phyloP scores from a whole-genome alignment of 1,140 invertebrate species.

The Elysia chlorotica region DNA sequence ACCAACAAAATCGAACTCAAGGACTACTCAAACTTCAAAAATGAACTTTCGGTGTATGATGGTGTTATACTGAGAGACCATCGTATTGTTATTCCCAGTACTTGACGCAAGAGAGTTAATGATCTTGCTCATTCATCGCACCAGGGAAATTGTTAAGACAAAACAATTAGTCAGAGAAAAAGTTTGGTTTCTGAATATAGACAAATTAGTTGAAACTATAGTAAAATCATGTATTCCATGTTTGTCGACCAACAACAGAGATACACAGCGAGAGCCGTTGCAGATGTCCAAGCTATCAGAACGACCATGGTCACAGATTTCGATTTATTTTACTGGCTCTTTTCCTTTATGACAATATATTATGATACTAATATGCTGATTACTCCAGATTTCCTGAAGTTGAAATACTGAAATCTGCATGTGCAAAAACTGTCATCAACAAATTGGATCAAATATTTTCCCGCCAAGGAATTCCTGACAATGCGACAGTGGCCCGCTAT shows the following conservation, averaged over 20 bases:
- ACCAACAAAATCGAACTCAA: too few relatives aligned
- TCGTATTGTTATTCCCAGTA: slow-evolving; percentile 32
- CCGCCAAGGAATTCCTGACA: slow-evolving; percentile 16
- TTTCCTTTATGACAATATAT: slow-evolving; percentile 39
- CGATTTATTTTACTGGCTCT: slow-evolving; percentile 35
- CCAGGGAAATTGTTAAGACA: slow-evolving; percentile 42
- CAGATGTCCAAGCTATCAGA: slow-evolving; percentile 27
- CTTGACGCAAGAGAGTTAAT: slow-evolving; percentile 29
- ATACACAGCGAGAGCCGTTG: slow-evolving; percentile 35
- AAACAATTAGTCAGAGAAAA: slow-evolving; percentile 47
- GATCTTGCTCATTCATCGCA: slow-evolving; percentile 38
- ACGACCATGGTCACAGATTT: slow-evolving; percentile 34
- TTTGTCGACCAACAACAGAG: slow-evolving; percentile 24
- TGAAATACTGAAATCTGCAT: slow-evolving; percentile 32
- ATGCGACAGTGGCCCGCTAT: too few relatives aligned
- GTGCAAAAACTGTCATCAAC: slow-evolving; percentile 23
- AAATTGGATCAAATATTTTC: slow-evolving; percentile 31
- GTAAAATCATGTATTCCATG: slow-evolving; percentile 43
- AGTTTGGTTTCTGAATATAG: slow-evolving; percentile 53
- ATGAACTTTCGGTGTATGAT: too few relatives aligned
- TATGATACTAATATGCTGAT: slow-evolving; percentile 39
- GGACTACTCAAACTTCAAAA: background rate
- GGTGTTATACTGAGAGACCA: slow-evolving; percentile 27
- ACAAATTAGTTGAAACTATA: slow-evolving; percentile 37
- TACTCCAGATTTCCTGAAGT: slow-evolving; percentile 39